Percentiles rank a stretch among this genome's conserved stretches.
Conservation (phyloP, 2,797 vertebrate genomes). For the Schizopygopsis malacanthus region DNA sequence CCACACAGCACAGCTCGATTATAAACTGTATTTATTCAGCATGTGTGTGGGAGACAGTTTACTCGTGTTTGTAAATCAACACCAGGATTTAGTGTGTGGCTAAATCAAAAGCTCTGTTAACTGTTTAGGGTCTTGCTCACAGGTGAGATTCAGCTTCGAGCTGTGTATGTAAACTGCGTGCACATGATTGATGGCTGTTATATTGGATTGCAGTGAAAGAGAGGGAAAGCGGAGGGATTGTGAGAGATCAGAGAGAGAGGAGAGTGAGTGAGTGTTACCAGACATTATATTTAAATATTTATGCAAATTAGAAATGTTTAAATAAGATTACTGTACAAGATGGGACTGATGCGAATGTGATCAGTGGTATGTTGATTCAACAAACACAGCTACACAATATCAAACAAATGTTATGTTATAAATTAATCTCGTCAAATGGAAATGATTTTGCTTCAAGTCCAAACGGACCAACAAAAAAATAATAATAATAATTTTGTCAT, state of each 20-base stretch:
- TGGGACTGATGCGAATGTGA: background rate
- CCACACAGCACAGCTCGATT: slow-evolving; percentile 45
- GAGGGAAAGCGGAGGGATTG: background rate
- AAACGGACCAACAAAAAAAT: background rate
- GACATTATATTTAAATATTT: slow-evolving; percentile 22
- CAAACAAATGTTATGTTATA: background rate
- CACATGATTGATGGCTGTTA: slow-evolving; percentile 17
- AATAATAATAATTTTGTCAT: too few relatives aligned
- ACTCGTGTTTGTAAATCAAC: slow-evolving; percentile 50
- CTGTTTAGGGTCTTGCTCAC: slow-evolving; percentile 2
- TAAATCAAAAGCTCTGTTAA: slow-evolving; percentile 36
- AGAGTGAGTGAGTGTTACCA: slow-evolving; percentile 32
- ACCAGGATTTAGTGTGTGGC: slow-evolving; percentile 19
- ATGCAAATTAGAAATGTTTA: slow-evolving; percentile 12
- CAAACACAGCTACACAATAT: background rate
- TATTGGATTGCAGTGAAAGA: slow-evolving; percentile 23
- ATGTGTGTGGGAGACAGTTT: slow-evolving; percentile 48
- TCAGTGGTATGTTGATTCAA: background rate
- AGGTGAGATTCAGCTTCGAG: background rate
- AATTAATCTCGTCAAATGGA: background rate
- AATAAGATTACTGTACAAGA: background rate
- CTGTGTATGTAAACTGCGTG: background rate
- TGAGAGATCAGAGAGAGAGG: background rate
- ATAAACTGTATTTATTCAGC: slow-evolving; percentile 45
- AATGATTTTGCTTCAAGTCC: too few relatives aligned